Evolutionary conservation across 1,140 invertebrate genomes (phyloP).

Genomic region (Acromyrmex echinatior): DNA sequence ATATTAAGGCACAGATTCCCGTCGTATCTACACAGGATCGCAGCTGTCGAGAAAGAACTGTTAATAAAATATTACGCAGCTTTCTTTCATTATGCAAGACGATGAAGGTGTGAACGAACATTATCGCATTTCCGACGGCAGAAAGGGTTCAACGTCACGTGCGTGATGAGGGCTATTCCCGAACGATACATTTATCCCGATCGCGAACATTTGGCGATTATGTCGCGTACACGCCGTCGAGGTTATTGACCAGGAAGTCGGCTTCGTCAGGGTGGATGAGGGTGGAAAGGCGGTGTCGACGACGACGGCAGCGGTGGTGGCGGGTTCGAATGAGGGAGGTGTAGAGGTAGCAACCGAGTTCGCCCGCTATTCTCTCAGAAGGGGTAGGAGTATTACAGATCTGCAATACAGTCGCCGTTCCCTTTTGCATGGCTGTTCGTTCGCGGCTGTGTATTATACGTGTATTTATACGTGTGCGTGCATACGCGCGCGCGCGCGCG

Average conservation of each 20-base stretch:
- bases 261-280: constrained; percentile 64
- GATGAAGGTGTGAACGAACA: neutral
- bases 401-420: constrained; percentile 64
- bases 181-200: constrained; percentile 38
- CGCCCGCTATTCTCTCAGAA: constrained; percentile 67
- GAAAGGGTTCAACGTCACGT: neutral
- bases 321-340: constrained; percentile 33
- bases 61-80: constrained; percentile 23
- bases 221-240: constrained; percentile 58
- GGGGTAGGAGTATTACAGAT: constrained; percentile 61
- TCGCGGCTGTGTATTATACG: constrained; percentile 23
- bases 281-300: constrained; percentile 50
- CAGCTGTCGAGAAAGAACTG: neutral
- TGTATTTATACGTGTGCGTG: constrained; percentile 20
- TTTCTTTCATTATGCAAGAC: neutral
- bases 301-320: constrained; percentile 25
- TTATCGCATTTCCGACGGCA: neutral
- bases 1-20: neutral
- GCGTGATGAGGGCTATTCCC: neutral
- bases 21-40: neutral
- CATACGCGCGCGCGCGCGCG: neutral
- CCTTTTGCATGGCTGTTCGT: constrained; percentile 57
- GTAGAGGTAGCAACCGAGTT: constrained; percentile 67
- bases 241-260: constrained; percentile 78
- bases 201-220: constrained; percentile 63